These are phyloP conservation scores for Oryzias javanicus DNA, from an alignment of 2,113 vertebrate genomes.

Conservation along the genomic window DNA sequence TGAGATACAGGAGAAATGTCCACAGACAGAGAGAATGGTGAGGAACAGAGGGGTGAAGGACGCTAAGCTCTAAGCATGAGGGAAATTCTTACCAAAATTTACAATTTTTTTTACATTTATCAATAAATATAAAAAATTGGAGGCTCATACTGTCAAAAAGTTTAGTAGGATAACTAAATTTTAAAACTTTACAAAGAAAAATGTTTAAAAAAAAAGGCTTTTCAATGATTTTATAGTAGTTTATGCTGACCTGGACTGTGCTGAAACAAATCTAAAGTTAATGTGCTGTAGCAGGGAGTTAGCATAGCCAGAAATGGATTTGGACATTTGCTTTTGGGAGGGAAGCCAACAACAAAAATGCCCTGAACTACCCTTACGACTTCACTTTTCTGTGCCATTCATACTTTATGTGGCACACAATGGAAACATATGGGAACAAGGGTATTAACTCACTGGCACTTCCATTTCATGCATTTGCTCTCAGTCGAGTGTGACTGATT, in stretches of 20 bases:
- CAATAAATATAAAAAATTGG: constrained; percentile 8
- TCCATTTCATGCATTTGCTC: constrained; percentile 17
- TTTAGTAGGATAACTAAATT: constrained; percentile 1
- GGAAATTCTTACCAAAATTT: constrained; percentile 18
- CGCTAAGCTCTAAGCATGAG: constrained; percentile 36
- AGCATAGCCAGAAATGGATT: constrained; percentile 3
- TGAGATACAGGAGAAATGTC: constrained; percentile 43
- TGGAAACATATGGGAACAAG: constrained; percentile 20
- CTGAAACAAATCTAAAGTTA: too few species aligned
- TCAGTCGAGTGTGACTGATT: constrained; percentile 31
- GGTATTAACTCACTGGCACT: constrained; percentile 34
- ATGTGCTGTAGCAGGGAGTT: neutral
- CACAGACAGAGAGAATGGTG: constrained; percentile 22
- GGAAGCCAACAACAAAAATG: neutral
- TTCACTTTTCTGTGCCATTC: constrained; percentile 1
- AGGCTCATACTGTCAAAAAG: constrained; percentile 7
- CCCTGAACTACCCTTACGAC: neutral
- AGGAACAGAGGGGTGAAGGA: constrained; percentile 42
- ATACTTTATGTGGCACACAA: constrained; percentile 19
- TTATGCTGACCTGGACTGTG: too few species aligned
- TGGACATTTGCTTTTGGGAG: neutral
- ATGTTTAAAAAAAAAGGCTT: neutral
- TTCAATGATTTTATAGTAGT: neutral
- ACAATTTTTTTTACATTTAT: constrained; percentile 23
- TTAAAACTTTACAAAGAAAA: too few species aligned